Conservation (phyloP, 2,797 vertebrate genomes). For the Neosilurus mollespiculum region DNA sequence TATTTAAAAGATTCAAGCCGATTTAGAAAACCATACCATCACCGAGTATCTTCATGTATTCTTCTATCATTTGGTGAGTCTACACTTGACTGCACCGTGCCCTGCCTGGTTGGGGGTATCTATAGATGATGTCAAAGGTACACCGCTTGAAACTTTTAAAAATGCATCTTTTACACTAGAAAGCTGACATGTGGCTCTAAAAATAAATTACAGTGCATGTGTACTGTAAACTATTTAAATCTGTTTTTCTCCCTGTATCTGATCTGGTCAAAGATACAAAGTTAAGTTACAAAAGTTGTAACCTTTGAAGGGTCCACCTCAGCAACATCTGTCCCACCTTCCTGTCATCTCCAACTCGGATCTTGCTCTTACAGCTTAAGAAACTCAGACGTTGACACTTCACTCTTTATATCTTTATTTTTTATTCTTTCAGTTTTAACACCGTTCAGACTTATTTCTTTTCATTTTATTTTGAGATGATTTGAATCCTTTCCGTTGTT, state of each 20-base stretch:
- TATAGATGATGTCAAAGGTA: background rate
- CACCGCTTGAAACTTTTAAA: background rate
- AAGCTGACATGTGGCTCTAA: background rate
- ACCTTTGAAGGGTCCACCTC: background rate
- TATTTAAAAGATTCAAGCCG: background rate
- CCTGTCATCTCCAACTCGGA: background rate
- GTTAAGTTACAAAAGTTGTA: background rate
- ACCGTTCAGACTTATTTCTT: slow-evolving; percentile 2
- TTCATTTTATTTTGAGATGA: too few relatives aligned
- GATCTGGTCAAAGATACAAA: background rate
- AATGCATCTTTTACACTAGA: background rate
- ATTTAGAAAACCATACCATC: background rate
- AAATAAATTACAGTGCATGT: background rate
- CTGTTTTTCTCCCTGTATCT: background rate
- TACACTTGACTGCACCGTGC: background rate
- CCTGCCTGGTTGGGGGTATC: background rate
- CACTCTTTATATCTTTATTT: slow-evolving; percentile 3
- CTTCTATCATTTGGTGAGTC: background rate
- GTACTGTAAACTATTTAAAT: background rate
- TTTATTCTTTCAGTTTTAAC: background rate
- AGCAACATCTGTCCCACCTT: background rate
- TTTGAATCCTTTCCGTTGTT: background rate
- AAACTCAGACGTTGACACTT: background rate
- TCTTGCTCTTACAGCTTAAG: background rate
- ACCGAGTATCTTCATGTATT: background rate